Evolutionary conservation across 2,888 invertebrate species (phyloP).

Genomic region (Amphiduros pacificus): DNA sequence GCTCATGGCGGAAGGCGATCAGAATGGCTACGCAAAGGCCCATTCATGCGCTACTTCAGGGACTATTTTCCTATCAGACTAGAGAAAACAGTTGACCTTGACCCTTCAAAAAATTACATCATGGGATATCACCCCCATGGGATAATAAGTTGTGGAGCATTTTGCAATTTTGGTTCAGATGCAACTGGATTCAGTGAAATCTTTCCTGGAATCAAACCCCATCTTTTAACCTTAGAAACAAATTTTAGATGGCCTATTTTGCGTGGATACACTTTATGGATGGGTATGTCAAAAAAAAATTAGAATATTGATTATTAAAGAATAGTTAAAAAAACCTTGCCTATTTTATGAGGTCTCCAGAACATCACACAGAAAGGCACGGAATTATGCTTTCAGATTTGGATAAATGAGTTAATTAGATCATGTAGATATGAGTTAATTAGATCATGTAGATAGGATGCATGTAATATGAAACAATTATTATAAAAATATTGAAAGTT

Average conservation of each 20-base stretch:
- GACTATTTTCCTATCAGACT: conserved; percentile 85
- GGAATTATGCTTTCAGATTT: not conserved
- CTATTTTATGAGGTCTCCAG: no score
- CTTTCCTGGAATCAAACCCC: conserved; percentile 62
- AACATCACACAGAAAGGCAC: no score
- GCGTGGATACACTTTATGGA: conserved; percentile 68
- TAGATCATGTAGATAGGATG: no score
- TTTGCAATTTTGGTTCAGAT: conserved; percentile 77
- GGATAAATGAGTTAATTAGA: not conserved
- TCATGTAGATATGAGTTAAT: not conserved
- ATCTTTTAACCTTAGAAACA: conserved; percentile 70
- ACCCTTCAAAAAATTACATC: conserved; percentile 79
- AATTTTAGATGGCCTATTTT: conserved; percentile 75
- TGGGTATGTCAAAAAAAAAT: conserved; percentile 65
- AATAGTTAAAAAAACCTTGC: no score
- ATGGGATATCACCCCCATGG: conserved; percentile 88
- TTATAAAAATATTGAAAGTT: no score
- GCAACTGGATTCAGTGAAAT: conserved; percentile 59
- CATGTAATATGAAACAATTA: no score
- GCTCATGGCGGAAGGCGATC: conserved; percentile 63
- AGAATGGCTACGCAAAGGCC: conserved; percentile 69
- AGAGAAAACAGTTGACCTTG: conserved; percentile 79
- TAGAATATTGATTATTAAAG: no score
- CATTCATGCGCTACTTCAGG: conserved; percentile 70
- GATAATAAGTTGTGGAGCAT: conserved; percentile 77